These are phyloP conservation scores for Catamblyrhynchus diadema DNA, from an alignment of 2,797 vertebrate genomes.

Conservation along the genomic window DNA sequence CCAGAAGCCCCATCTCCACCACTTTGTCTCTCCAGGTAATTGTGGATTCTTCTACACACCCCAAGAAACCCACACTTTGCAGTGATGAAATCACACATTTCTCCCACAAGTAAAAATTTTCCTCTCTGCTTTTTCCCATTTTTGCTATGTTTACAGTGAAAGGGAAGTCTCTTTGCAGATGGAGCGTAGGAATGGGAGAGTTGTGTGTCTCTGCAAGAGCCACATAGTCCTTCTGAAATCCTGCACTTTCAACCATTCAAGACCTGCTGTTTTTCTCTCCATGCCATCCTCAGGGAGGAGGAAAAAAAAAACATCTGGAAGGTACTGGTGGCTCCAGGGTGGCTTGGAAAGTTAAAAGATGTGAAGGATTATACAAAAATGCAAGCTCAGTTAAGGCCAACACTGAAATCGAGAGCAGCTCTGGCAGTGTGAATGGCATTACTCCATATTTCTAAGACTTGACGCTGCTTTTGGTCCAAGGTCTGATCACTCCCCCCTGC, in stretches of 20 bases:
- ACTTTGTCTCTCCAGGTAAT: background rate
- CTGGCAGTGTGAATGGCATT: background rate
- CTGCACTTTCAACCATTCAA: background rate
- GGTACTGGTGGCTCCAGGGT: background rate
- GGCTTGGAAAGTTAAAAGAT: background rate
- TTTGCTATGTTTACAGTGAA: constrained; percentile 13
- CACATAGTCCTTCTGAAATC: background rate
- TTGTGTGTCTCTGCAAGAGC: background rate
- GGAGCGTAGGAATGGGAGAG: constrained; percentile 2
- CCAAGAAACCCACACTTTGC: background rate
- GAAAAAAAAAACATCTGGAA: background rate
- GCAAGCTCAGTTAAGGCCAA: background rate
- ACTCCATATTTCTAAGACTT: background rate
- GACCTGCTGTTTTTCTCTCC: background rate
- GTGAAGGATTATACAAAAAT: background rate
- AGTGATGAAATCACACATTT: constrained; percentile 46
- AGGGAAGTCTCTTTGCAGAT: constrained; percentile 45
- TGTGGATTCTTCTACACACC: background rate
- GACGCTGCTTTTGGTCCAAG: background rate
- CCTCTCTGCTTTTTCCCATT: background rate
- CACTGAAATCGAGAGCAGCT: background rate
- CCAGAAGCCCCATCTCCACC: background rate
- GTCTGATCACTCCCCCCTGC: background rate
- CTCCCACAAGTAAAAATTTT: constrained; percentile 30
- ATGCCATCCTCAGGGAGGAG: background rate